phyloP scores from a whole-genome alignment of 1,140 invertebrate genomes.

The Linepithema humile region DNA sequence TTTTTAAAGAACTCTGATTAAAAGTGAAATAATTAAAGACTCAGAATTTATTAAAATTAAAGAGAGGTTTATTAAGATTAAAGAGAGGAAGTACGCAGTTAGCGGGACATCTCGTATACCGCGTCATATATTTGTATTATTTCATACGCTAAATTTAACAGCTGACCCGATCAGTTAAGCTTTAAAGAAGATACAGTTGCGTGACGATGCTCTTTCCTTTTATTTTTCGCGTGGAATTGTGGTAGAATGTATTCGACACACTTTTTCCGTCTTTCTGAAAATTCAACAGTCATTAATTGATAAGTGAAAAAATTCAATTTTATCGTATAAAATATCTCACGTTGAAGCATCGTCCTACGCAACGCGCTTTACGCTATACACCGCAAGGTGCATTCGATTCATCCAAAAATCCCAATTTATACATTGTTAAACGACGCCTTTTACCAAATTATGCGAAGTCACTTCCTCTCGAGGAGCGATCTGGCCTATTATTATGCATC shows the following conservation, averaged over 20 bases:
- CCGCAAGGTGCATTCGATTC: slow-evolving; percentile 20
- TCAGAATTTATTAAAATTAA: neutral
- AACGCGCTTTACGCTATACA: slow-evolving; percentile 26
- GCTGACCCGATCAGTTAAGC: slow-evolving; percentile 31
- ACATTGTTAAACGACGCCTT: slow-evolving; percentile 40
- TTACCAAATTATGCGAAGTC: slow-evolving; percentile 46
- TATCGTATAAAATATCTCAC: neutral
- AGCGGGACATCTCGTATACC: slow-evolving; percentile 34
- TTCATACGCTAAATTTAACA: slow-evolving; percentile 49
- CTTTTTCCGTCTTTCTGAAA: neutral
- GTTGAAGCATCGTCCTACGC: slow-evolving; percentile 9
- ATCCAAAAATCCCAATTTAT: slow-evolving; percentile 43
- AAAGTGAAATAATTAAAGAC: too few species aligned
- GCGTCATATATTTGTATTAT: slow-evolving; percentile 26
- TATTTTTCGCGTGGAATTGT: neutral
- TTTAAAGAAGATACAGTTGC: slow-evolving; percentile 15
- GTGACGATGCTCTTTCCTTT: neutral
- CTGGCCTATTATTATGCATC: slow-evolving; percentile 34
- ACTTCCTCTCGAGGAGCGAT: neutral
- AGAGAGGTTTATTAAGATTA: neutral
- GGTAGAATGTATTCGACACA: neutral
- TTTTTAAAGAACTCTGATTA: too few species aligned
- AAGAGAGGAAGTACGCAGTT: slow-evolving; percentile 3
- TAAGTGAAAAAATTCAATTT: neutral
- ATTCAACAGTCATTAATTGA: neutral